Evolutionary conservation across 2,888 invertebrate species (phyloP).

Genomic region (Aphidoletes aphidimyza): DNA sequence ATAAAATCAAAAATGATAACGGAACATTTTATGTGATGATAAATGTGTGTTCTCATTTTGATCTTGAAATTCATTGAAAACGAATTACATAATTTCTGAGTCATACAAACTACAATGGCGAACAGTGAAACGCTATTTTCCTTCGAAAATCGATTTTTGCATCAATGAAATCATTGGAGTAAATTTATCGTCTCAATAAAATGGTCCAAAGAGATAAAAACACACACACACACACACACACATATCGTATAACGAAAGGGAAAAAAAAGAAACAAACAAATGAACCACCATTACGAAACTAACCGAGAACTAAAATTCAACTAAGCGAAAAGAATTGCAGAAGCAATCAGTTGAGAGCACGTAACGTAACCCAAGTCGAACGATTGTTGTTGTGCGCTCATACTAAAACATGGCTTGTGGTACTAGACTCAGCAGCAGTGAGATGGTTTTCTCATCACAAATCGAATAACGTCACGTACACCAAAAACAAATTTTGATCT

Average conservation of each 20-base stretch:
- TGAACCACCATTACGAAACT: neutral
- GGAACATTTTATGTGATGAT: neutral
- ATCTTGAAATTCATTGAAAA: neutral
- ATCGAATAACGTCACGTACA: conserved; percentile 22
- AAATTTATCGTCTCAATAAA: neutral
- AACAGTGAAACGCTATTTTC: conserved; percentile 14
- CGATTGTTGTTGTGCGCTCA: too few relatives aligned
- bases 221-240: too few relatives aligned
- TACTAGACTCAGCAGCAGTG: too few relatives aligned
- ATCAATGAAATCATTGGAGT: conserved; percentile 5
- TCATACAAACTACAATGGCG: conserved; percentile 30
- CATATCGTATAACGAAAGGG: too few relatives aligned
- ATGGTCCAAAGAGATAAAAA: neutral
- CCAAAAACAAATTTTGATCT: conserved; percentile 49
- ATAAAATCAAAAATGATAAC: neutral
- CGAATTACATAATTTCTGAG: too few relatives aligned
- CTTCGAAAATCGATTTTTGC: neutral
- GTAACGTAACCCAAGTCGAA: neutral
- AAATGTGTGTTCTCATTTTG: neutral
- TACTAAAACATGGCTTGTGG: too few relatives aligned
- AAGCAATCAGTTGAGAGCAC: conserved; percentile 44
- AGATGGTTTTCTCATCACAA: conserved; percentile 41
- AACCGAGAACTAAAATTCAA: conserved; percentile 27
- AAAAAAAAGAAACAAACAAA: neutral
- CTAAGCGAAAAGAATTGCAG: conserved; percentile 47